Evolutionary conservation across 1,140 invertebrate genomes (phyloP).

Genomic region (Cryptotermes secundus): DNA sequence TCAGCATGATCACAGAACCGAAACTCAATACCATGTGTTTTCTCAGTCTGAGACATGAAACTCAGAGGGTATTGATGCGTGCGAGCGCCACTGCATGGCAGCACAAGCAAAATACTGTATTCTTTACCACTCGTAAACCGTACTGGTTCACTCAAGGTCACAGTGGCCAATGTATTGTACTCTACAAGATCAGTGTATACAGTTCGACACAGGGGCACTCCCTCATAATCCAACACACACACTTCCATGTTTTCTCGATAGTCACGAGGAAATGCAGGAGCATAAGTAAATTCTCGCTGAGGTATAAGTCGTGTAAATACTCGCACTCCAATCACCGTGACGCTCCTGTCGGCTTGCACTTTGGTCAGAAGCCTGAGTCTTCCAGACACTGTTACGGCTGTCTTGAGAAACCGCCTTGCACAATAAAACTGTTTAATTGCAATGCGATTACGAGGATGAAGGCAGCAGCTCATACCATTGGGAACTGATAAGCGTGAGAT

Average conservation of each 20-base stretch:
- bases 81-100: neutral
- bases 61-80: conserved; percentile 27
- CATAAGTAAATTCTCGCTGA: neutral
- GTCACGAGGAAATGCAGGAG: neutral
- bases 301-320: conserved; percentile 31
- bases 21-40: conserved; percentile 25
- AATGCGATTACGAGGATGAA: neutral
- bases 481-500: neutral
- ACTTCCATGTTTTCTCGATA: conserved; percentile 30
- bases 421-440: conserved; percentile 24
- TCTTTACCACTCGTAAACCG: conserved; percentile 11
- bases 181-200: conserved; percentile 24
- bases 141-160: conserved; percentile 22
- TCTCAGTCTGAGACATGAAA: conserved; percentile 32
- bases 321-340: conserved; percentile 28
- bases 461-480: neutral
- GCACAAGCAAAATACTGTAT: conserved; percentile 27
- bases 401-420: conserved; percentile 29
- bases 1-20: conserved; percentile 33
- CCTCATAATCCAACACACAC: conserved; percentile 22
- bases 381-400: conserved; percentile 27
- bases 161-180: conserved; percentile 31
- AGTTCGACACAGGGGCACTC: conserved; percentile 21
- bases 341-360: neutral
- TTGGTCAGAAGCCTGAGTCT: conserved; percentile 25